These are phyloP conservation scores for Drosophila yooni DNA, from an alignment of 2,888 invertebrate species.

Conservation along the genomic window DNA sequence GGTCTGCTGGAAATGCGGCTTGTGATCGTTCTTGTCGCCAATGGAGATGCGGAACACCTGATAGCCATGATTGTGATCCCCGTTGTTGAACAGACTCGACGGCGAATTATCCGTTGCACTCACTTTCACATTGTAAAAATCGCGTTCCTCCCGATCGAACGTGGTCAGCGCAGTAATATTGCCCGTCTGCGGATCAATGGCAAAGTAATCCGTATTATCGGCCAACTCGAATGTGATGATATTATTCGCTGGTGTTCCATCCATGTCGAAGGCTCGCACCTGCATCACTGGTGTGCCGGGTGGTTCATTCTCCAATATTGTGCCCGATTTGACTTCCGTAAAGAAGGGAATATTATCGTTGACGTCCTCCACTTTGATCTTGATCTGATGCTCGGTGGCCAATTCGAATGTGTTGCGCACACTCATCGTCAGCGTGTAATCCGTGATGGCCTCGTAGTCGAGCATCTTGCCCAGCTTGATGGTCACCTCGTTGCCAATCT, in stretches of 20 bases:
- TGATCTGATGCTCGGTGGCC: slow-evolving; percentile 91
- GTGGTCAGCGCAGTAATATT: slow-evolving; percentile 92
- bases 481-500: slow-evolving; percentile 89
- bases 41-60: slow-evolving; percentile 96
- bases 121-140: slow-evolving; percentile 95
- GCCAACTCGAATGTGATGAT: slow-evolving; percentile 92
- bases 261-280: slow-evolving; percentile 93
- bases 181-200: slow-evolving; percentile 93
- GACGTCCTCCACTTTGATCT: slow-evolving; percentile 93
- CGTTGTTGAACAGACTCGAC: slow-evolving; percentile 89
- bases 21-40: slow-evolving; percentile 98
- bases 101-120: slow-evolving; percentile 95
- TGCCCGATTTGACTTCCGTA: slow-evolving; percentile 92
- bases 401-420: slow-evolving; percentile 92
- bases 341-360: slow-evolving; percentile 96
- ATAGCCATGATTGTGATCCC: slow-evolving; percentile 90
- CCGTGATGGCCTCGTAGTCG: slow-evolving; percentile 93
- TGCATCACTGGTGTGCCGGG: slow-evolving; percentile 94
- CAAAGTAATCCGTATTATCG: slow-evolving; percentile 90
- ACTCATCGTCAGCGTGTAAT: slow-evolving; percentile 93
- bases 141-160: slow-evolving; percentile 94
- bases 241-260: slow-evolving; percentile 93
- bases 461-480: slow-evolving; percentile 91
- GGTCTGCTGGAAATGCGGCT: slow-evolving; percentile 93
- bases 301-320: slow-evolving; percentile 93